Evolutionary conservation across 2,888 invertebrate species (phyloP).

Genomic region (Rhopalosiphum nymphaeae): DNA sequence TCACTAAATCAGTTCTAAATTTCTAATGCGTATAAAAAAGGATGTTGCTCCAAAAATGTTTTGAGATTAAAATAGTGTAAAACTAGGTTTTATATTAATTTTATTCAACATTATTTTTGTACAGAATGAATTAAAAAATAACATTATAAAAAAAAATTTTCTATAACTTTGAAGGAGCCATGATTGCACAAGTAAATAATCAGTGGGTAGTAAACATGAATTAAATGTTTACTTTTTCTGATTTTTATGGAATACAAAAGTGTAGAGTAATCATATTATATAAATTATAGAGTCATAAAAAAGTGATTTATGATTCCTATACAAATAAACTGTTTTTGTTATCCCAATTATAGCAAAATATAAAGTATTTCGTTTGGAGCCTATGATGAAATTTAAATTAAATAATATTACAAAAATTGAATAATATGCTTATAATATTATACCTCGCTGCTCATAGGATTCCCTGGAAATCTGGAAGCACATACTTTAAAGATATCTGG

Average conservation of each 20-base stretch:
- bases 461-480: slow-evolving; percentile 79
- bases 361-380: background rate
- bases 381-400: background rate
- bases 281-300: too few species aligned
- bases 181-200: background rate
- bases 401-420: background rate
- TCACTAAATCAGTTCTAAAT: background rate
- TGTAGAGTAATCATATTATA: too few species aligned
- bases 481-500: slow-evolving; percentile 89
- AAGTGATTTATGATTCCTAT: too few species aligned
- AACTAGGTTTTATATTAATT: background rate
- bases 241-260: too few species aligned
- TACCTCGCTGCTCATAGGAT: slow-evolving; percentile 76
- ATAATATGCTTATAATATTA: background rate
- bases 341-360: too few species aligned
- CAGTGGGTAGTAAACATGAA: background rate
- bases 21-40: background rate
- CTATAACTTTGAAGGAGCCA: background rate
- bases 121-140: background rate
- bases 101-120: background rate
- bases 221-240: too few species aligned
- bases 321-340: too few species aligned
- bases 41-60: background rate
- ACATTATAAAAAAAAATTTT: background rate
- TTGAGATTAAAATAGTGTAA: background rate